phyloP scores from a whole-genome alignment of 1,140 invertebrate species.

The Leptinotarsa texana region DNA sequence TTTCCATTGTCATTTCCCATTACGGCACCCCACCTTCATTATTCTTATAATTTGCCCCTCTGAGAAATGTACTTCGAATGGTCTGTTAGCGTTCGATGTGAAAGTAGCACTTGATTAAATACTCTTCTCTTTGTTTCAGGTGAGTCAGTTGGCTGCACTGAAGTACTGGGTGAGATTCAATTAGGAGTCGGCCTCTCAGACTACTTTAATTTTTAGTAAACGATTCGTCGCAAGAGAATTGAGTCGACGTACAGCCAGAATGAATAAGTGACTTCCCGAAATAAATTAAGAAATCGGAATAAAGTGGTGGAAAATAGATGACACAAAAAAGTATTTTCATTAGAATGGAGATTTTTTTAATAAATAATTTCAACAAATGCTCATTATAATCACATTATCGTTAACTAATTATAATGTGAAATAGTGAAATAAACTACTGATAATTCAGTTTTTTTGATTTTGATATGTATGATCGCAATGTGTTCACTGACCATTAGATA shows the following conservation, averaged over 20 bases:
- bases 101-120: conserved; percentile 29
- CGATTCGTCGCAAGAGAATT: neutral
- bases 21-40: neutral
- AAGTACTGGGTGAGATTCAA: conserved; percentile 15
- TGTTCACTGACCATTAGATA: too few relatives aligned
- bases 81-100: conserved; percentile 10
- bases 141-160: conserved; percentile 24
- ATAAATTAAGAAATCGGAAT: neutral
- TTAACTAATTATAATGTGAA: too few relatives aligned
- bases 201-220: neutral
- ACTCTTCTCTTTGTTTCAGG: conserved; percentile 33
- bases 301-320: too few relatives aligned
- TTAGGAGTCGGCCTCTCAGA: neutral
- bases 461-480: too few relatives aligned
- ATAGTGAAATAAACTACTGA: too few relatives aligned
- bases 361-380: too few relatives aligned
- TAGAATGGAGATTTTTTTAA: too few relatives aligned
- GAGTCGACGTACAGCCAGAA: neutral
- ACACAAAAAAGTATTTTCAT: too few relatives aligned
- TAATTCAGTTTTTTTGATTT: too few relatives aligned
- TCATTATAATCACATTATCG: too few relatives aligned
- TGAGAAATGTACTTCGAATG: conserved; percentile 29
- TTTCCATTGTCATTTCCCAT: neutral
- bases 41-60: conserved; percentile 11
- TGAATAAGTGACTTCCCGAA: neutral